Evolutionary conservation across 2,797 vertebrate species (phyloP).

Genomic region (Limosa lapponica): DNA sequence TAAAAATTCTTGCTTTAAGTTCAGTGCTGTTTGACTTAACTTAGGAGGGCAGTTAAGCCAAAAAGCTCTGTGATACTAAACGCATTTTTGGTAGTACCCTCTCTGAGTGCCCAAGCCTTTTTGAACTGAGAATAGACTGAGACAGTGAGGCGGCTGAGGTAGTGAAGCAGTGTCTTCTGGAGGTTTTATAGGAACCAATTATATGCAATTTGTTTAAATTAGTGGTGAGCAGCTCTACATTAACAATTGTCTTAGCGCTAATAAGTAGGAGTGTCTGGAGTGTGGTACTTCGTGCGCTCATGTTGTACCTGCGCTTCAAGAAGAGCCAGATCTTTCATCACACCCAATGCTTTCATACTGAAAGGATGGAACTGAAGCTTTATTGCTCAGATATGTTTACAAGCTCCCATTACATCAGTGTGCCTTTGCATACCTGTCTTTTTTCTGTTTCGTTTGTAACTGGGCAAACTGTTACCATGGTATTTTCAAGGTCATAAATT

Average conservation of each 20-base stretch:
- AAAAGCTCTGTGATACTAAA: background rate
- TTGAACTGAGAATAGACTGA: background rate
- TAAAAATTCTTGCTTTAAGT: background rate
- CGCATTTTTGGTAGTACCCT: rapidly evolving
- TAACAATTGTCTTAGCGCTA: background rate
- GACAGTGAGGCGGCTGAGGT: background rate
- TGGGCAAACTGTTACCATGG: background rate
- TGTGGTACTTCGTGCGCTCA: background rate
- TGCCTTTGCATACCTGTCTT: background rate
- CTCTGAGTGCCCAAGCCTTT: background rate
- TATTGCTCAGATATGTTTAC: background rate
- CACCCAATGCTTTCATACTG: background rate
- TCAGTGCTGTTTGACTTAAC: background rate
- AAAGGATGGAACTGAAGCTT: background rate
- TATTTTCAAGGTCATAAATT: background rate
- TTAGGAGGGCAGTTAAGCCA: background rate
- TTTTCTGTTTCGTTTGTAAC: background rate
- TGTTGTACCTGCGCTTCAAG: rapidly evolving
- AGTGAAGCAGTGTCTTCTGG: background rate
- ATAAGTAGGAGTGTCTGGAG: background rate
- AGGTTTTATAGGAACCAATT: background rate
- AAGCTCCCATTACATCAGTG: background rate
- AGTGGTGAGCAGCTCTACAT: background rate
- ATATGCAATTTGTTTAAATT: conserved; percentile 19
- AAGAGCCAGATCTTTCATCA: background rate